phyloP scores from a whole-genome alignment of 23 tunicate genomes.

The Trididemnum nubilum region DNA sequence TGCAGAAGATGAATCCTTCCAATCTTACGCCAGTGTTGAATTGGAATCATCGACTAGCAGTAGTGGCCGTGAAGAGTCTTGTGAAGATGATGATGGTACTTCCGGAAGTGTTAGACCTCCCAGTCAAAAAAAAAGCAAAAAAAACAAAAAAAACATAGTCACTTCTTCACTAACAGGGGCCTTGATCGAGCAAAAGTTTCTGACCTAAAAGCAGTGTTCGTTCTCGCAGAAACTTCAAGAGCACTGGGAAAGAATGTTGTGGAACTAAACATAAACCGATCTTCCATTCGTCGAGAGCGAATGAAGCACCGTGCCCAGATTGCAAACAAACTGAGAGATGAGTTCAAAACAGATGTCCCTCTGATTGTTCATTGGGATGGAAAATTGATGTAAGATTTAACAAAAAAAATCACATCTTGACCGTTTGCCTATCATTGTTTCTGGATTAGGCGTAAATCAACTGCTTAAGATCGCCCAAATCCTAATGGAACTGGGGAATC shows the following conservation, averaged over 20 bases:
- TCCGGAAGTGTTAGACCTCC: slow-evolving; percentile 22
- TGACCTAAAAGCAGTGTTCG: slow-evolving; percentile 18
- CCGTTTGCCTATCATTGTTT: too few relatives aligned
- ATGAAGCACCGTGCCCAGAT: slow-evolving; percentile 24
- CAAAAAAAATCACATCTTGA: slow-evolving; percentile 34
- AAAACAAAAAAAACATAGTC: too few relatives aligned
- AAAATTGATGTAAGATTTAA: slow-evolving; percentile 19
- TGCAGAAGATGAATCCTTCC: slow-evolving; percentile 3
- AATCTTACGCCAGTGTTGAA: too few relatives aligned
- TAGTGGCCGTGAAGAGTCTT: slow-evolving; percentile 18
- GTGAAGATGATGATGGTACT: slow-evolving; percentile 25
- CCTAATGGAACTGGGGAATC: slow-evolving; percentile 18
- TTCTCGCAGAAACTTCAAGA: too few relatives aligned
- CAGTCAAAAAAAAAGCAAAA: slow-evolving; percentile 2
- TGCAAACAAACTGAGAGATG: slow-evolving; percentile 23
- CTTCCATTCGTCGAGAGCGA: slow-evolving; percentile 25
- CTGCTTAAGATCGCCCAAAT: slow-evolving; percentile 22
- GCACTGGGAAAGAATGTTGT: too few relatives aligned
- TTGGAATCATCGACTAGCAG: slow-evolving; percentile 33
- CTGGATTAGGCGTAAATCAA: slow-evolving; percentile 20
- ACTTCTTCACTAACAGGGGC: too few relatives aligned
- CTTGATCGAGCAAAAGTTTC: slow-evolving; percentile 27
- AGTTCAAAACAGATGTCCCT: too few relatives aligned
- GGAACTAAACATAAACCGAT: slow-evolving; percentile 29
- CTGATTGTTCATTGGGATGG: slow-evolving; percentile 41